Conservation (phyloP, 1,140 invertebrate species). For the Trichonephila inaurata region DNA sequence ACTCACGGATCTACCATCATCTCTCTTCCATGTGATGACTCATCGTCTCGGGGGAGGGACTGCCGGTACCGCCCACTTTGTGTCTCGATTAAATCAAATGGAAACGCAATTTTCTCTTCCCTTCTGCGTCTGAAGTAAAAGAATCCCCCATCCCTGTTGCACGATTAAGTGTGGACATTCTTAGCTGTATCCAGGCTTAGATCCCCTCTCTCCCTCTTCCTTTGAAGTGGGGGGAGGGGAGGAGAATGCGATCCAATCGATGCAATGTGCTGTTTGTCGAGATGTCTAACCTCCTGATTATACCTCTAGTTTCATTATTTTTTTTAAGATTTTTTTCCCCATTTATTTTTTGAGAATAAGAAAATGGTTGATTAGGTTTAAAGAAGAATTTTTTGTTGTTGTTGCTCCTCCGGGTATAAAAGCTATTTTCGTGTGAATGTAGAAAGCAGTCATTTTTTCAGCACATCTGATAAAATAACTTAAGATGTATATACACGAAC, state of each 20-base stretch:
- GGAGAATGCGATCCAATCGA: background rate
- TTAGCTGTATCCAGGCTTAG: background rate
- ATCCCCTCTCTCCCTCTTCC: background rate
- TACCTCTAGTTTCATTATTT: background rate
- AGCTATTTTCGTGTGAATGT: no score
- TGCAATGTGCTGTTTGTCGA: slow-evolving; percentile 36
- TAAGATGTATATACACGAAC: background rate
- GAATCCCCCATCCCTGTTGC: slow-evolving; percentile 16
- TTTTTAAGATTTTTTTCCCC: no score
- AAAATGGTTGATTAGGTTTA: background rate
- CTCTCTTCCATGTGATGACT: slow-evolving; percentile 12
- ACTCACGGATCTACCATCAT: background rate
- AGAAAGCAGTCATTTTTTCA: background rate
- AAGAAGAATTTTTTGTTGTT: background rate
- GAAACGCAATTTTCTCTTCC: slow-evolving; percentile 48
- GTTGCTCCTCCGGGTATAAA: background rate
- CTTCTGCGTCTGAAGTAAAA: background rate
- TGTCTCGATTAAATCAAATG: slow-evolving; percentile 73
- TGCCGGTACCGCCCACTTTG: slow-evolving; percentile 35
- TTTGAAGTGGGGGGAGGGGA: background rate
- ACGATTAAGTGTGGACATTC: slow-evolving; percentile 25
- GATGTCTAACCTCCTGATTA: background rate
- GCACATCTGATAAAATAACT: background rate
- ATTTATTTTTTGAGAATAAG: background rate
- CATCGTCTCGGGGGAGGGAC: slow-evolving; percentile 18